These are phyloP conservation scores for Ectropis grisescens DNA, from an alignment of 1,140 invertebrate genomes.

Conservation along the genomic window DNA sequence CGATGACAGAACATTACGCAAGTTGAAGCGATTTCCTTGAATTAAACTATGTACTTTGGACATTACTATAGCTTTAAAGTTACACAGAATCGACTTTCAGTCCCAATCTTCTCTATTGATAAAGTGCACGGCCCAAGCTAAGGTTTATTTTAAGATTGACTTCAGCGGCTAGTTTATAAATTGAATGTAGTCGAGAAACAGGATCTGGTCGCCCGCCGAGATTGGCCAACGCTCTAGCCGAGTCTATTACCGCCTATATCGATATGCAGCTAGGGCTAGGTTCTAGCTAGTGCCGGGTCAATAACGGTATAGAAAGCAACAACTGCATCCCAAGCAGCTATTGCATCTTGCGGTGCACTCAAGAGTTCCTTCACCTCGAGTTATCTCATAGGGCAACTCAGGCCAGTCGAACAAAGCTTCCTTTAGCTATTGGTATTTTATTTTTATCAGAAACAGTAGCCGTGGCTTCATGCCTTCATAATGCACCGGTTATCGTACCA, in stretches of 20 bases:
- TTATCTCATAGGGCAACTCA: conserved; percentile 38
- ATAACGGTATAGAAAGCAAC: conserved; percentile 40
- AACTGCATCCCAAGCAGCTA: conserved; percentile 36
- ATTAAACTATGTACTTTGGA: too few relatives aligned
- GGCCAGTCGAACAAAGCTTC: conserved; percentile 22
- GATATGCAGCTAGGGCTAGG: conserved; percentile 8
- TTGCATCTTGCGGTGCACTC: conserved; percentile 46
- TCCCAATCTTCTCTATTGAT: too few relatives aligned
- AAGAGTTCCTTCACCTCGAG: conserved; percentile 47
- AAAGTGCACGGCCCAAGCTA: too few relatives aligned
- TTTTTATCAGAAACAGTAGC: conserved; percentile 25
- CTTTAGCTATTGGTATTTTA: conserved; percentile 14
- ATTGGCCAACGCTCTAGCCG: background rate
- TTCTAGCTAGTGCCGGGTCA: conserved; percentile 31
- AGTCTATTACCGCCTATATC: background rate
- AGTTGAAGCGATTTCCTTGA: too few relatives aligned
- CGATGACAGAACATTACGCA: too few relatives aligned
- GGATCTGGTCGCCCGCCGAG: too few relatives aligned
- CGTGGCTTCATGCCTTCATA: conserved; percentile 27
- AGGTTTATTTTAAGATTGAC: too few relatives aligned
- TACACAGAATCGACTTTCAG: too few relatives aligned
- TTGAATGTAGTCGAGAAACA: too few relatives aligned
- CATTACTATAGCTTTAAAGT: too few relatives aligned
- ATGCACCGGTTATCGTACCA: conserved; percentile 41
- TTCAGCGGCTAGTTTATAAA: too few relatives aligned